Evolutionary conservation across 2,113 vertebrate species (phyloP).

Genomic region (Tychaedon coryphoeus): DNA sequence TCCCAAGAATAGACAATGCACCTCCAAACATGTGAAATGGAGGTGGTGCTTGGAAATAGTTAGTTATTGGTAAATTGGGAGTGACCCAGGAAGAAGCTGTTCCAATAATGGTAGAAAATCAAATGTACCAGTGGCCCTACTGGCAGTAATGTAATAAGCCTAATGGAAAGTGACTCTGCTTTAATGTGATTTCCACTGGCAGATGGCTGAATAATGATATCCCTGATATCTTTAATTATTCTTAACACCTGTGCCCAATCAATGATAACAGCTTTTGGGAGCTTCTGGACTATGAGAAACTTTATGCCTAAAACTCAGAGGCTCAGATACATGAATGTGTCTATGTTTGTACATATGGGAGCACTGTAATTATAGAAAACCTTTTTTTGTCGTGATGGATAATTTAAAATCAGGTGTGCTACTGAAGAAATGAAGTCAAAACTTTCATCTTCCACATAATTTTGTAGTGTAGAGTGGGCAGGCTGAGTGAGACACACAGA

Average conservation of each 20-base stretch:
- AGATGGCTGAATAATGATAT: background rate
- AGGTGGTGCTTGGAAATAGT: background rate
- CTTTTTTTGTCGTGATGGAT: background rate
- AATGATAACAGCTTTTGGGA: constrained; percentile 13
- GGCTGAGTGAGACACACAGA: background rate
- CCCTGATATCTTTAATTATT: constrained; percentile 9
- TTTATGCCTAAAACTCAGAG: background rate
- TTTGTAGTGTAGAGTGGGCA: background rate
- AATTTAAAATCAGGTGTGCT: background rate
- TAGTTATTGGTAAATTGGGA: background rate
- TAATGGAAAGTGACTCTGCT: constrained; percentile 23
- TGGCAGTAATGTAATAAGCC: constrained; percentile 29
- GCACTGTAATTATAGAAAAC: background rate
- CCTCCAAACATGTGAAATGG: background rate
- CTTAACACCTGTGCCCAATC: constrained; percentile 13
- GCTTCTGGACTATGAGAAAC: background rate
- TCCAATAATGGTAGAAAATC: background rate
- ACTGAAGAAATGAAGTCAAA: background rate
- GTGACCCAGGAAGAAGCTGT: background rate
- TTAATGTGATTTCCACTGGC: constrained; percentile 26
- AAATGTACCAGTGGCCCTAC: constrained; percentile 1
- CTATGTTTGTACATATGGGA: background rate
- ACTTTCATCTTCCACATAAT: background rate
- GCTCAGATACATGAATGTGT: background rate
- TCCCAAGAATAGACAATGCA: background rate